These are phyloP conservation scores for Drosophila anceps DNA, from an alignment of 2,888 invertebrate species.

Conservation along the genomic window DNA sequence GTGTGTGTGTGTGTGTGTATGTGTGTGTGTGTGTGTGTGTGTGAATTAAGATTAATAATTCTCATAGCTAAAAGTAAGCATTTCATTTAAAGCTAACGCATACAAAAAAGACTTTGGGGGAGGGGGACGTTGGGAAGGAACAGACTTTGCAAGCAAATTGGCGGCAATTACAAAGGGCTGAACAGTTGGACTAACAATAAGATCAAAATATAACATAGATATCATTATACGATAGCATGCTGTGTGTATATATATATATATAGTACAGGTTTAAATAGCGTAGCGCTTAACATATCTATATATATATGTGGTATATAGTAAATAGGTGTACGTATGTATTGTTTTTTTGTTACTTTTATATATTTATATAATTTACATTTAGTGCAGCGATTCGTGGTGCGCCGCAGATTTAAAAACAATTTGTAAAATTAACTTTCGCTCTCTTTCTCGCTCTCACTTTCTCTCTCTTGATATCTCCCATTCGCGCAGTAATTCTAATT, in stretches of 20 bases:
- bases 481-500: slow-evolving; percentile 51
- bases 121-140: slow-evolving; percentile 27
- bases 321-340: slow-evolving; percentile 34
- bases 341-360: slow-evolving; percentile 16
- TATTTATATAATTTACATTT: slow-evolving; percentile 62
- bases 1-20: too few relatives aligned
- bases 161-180: slow-evolving; percentile 72
- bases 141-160: slow-evolving; percentile 69
- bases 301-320: slow-evolving; percentile 13
- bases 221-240: slow-evolving; percentile 59
- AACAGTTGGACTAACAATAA: slow-evolving; percentile 53
- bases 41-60: slow-evolving; percentile 72
- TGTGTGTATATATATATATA: slow-evolving; percentile 42
- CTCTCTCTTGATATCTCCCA: not conserved
- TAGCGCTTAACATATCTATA: slow-evolving; percentile 45
- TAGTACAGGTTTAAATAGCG: slow-evolving; percentile 71
- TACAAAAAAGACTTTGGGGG: slow-evolving; percentile 56
- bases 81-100: slow-evolving; percentile 67
- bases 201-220: slow-evolving; percentile 40
- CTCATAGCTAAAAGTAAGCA: slow-evolving; percentile 75
- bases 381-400: slow-evolving; percentile 45
- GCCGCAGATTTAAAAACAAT: slow-evolving; percentile 67
- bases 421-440: slow-evolving; percentile 61
- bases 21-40: slow-evolving; percentile 10
- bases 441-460: slow-evolving; percentile 17